phyloP scores from a whole-genome alignment of 2,797 vertebrate genomes.

The Sitta carolinensis region DNA sequence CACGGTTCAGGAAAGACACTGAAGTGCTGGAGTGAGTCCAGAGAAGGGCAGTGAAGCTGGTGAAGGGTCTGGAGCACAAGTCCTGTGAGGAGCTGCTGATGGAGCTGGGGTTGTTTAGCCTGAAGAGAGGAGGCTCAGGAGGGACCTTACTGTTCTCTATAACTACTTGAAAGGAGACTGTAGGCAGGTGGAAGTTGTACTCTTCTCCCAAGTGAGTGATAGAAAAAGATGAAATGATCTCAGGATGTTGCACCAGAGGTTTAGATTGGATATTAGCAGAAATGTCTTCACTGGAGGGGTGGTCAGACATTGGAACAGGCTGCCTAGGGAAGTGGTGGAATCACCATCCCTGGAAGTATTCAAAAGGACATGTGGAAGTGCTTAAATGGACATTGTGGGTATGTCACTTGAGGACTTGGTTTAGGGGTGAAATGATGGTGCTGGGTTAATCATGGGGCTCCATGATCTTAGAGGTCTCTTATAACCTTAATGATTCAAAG shows the following conservation, averaged over 20 bases:
- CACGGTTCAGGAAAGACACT: neutral
- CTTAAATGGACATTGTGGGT: neutral
- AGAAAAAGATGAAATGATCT: neutral
- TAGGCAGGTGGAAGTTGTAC: neutral
- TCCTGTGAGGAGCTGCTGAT: neutral
- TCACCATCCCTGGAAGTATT: neutral
- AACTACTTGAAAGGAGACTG: neutral
- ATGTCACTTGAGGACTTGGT: neutral
- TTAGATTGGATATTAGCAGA: neutral
- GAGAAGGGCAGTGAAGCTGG: neutral
- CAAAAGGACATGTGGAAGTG: neutral
- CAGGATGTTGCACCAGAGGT: neutral
- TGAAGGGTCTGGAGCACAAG: neutral
- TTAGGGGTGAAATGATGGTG: neutral
- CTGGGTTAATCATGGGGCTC: neutral
- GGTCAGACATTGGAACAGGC: neutral
- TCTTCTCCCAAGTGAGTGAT: neutral
- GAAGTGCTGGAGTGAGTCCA: neutral
- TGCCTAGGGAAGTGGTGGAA: neutral
- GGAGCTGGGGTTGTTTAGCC: neutral
- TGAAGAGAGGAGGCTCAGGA: neutral
- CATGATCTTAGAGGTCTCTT: neutral
- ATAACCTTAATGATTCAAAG: neutral
- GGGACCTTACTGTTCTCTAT: neutral
- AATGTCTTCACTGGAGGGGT: neutral